Conservation (phyloP, 30 jellyfish, hydroid and myxozoan genomes). For the Catostylus mosaicus region DNA sequence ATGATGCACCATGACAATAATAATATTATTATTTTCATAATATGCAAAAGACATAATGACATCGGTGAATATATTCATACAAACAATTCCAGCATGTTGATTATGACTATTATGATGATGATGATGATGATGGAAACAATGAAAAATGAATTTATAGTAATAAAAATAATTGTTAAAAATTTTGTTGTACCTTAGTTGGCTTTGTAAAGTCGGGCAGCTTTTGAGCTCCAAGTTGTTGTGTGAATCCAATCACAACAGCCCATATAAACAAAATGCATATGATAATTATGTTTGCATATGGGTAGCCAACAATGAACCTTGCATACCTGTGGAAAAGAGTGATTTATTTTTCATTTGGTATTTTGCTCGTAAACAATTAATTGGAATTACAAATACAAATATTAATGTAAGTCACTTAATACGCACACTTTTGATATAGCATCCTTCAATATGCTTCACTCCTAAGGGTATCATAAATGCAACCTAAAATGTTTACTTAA, state of each 20-base stretch:
- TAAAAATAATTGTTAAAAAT: not conserved
- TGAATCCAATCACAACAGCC: constrained; percentile 70
- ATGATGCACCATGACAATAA: not conserved
- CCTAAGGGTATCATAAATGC: not conserved
- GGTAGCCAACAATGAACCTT: constrained; percentile 76
- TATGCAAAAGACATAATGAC: not conserved
- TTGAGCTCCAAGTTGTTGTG: constrained; percentile 85
- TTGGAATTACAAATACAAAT: not conserved
- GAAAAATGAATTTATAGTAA: too few relatives aligned
- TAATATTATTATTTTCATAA: not conserved
- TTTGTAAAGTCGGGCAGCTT: constrained; percentile 83
- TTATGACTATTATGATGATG: not conserved
- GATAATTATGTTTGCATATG: constrained; percentile 64
- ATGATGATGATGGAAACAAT: not conserved
- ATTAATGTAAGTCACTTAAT: not conserved
- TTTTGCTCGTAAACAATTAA: not conserved
- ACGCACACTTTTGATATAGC: not conserved
- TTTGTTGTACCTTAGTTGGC: constrained; percentile 94
- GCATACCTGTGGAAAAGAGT: constrained; percentile 61
- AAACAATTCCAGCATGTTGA: not conserved
- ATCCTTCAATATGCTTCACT: not conserved
- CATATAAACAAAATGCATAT: constrained; percentile 40
- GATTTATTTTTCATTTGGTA: not conserved
- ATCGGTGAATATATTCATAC: not conserved
- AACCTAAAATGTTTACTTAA: not conserved